phyloP scores from a whole-genome alignment of 2,113 vertebrate species.

The Odocoileus virginianus region DNA sequence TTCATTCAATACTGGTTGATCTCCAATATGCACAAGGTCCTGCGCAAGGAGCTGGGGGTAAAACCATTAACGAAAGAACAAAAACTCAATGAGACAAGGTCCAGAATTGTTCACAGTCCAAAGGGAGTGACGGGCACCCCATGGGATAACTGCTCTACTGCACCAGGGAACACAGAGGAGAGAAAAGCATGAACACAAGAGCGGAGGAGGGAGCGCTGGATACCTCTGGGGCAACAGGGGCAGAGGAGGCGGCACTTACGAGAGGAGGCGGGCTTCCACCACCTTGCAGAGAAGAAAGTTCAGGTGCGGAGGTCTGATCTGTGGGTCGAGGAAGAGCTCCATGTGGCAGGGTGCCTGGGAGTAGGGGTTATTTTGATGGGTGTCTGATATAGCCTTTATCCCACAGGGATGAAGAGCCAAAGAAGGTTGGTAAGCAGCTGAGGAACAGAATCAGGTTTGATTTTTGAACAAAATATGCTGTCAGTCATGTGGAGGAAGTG shows the following conservation, averaged over 20 bases:
- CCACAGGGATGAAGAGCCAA: neutral
- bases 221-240: neutral
- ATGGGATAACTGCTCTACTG: neutral
- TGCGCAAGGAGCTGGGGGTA: neutral
- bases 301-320: neutral
- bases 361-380: neutral
- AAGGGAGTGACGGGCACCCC: neutral
- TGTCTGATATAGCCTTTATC: neutral
- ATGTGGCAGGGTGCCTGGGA: neutral
- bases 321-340: neutral
- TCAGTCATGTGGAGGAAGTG: neutral
- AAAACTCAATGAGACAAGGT: neutral
- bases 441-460: neutral
- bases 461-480: neutral
- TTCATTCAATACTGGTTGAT: neutral
- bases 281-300: constrained; percentile 9
- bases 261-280: neutral
- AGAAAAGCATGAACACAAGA: neutral
- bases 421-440: neutral
- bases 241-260: neutral
- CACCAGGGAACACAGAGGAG: neutral
- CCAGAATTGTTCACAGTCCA: neutral
- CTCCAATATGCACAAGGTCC: neutral
- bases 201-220: constrained; percentile 13
- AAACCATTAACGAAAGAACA: neutral